phyloP scores from a whole-genome alignment of 2,113 vertebrate genomes.

The Rhinogobius similis region DNA sequence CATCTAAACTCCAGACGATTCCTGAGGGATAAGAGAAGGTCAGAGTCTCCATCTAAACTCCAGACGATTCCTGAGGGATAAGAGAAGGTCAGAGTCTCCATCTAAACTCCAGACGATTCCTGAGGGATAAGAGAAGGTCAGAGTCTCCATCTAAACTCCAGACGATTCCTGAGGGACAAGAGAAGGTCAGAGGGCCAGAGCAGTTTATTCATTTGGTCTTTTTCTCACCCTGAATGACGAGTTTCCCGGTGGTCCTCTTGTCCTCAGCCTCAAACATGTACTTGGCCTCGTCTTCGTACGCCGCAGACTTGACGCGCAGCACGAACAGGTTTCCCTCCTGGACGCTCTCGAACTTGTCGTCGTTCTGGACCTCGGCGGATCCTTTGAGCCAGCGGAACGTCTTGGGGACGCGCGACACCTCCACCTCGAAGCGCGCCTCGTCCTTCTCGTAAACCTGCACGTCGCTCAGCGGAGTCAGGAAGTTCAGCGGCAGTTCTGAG shows the following conservation, averaged over 20 bases:
- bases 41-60: no score
- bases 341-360: conserved; percentile 85
- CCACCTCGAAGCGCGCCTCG: conserved; percentile 91
- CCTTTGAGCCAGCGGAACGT: conserved; percentile 93
- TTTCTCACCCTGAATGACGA: conserved; percentile 92
- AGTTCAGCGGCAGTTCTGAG: conserved; percentile 92
- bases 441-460: conserved; percentile 97
- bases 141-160: no score
- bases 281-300: conserved; percentile 95
- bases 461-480: conserved; percentile 88
- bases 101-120: no score
- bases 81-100: no score
- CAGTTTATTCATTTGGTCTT: no score
- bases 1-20: no score
- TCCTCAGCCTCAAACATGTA: conserved; percentile 98
- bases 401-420: conserved; percentile 90
- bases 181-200: no score
- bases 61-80: no score
- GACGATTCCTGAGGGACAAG: no score
- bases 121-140: no score
- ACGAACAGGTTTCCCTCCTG: conserved; percentile 85
- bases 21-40: no score
- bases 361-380: conserved; percentile 83
- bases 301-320: conserved; percentile 84
- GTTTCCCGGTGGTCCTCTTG: conserved; percentile 86